Evolutionary conservation across 2,888 invertebrate genomes (phyloP).

Genomic region (Agrotis clavis): DNA sequence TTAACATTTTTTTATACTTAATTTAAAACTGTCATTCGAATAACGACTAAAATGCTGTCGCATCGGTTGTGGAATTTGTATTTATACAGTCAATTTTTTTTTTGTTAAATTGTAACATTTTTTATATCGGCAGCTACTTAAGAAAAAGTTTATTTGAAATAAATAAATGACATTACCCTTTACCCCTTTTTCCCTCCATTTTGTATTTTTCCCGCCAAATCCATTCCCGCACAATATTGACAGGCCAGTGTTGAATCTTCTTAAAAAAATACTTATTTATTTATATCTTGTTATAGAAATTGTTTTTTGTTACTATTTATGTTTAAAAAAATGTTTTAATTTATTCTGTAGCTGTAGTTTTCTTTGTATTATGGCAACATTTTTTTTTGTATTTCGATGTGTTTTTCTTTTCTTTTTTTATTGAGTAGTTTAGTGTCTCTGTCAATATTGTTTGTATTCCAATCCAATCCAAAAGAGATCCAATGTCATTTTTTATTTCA

Average conservation of each 20-base stretch:
- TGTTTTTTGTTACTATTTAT: slow-evolving; percentile 89
- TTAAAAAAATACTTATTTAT: slow-evolving; percentile 85
- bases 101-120: slow-evolving; percentile 86
- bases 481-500: slow-evolving; percentile 91
- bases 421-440: slow-evolving; percentile 86
- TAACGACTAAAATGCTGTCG: slow-evolving; percentile 70
- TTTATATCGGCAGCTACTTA: slow-evolving; percentile 90
- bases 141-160: slow-evolving; percentile 87
- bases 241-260: slow-evolving; percentile 91
- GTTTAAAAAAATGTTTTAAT: slow-evolving; percentile 87
- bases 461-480: slow-evolving; percentile 85
- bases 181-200: slow-evolving; percentile 59
- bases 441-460: slow-evolving; percentile 90
- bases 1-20: slow-evolving; percentile 72
- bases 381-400: slow-evolving; percentile 79
- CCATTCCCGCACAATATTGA: slow-evolving; percentile 88
- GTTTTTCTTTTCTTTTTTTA: slow-evolving; percentile 78
- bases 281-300: slow-evolving; percentile 86
- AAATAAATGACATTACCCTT: slow-evolving; percentile 86
- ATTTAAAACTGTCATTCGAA: slow-evolving; percentile 61
- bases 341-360: slow-evolving; percentile 86
- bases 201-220: slow-evolving; percentile 65
- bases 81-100: slow-evolving; percentile 79
- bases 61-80: slow-evolving; percentile 83
- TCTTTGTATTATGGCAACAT: slow-evolving; percentile 80